Percentiles rank a stretch among this genome's conserved stretches.
Evolutionary conservation across 2,797 vertebrate genomes (phyloP).

Genomic region (Vireo griseus): DNA sequence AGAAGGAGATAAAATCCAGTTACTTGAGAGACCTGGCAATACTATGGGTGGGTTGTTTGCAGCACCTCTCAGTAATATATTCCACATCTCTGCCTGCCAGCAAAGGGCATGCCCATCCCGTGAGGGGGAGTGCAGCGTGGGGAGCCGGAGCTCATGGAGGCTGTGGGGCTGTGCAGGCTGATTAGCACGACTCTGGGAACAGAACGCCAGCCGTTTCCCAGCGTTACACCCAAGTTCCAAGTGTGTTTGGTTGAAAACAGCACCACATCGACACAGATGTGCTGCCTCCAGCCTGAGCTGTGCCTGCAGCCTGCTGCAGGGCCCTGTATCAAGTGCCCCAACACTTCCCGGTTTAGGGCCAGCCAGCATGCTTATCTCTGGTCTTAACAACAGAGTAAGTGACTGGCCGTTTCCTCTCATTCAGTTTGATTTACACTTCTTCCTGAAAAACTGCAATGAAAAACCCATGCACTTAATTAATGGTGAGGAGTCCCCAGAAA

Average conservation of each 20-base stretch:
- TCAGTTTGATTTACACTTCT: neutral
- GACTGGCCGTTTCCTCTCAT: slow-evolving; percentile 37
- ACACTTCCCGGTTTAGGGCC: neutral
- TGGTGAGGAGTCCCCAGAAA: neutral
- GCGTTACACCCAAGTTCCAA: neutral
- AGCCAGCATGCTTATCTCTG: slow-evolving; percentile 26
- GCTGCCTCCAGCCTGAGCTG: neutral
- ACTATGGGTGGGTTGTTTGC: neutral
- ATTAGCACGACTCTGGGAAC: slow-evolving; percentile 1
- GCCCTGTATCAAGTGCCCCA: neutral
- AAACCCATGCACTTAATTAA: slow-evolving; percentile 23
- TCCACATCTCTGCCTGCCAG: neutral
- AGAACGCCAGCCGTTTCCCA: neutral
- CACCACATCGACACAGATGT: neutral
- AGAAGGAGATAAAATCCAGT: neutral
- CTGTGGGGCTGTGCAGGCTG: neutral
- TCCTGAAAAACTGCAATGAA: slow-evolving; percentile 37
- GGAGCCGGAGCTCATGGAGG: neutral
- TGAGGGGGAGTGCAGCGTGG: accelerated
- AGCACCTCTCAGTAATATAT: neutral
- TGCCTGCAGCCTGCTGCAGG: neutral
- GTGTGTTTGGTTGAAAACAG: neutral
- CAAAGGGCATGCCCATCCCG: neutral
- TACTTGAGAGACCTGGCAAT: neutral
- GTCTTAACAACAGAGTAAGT: neutral